A percentile compares a stretch with the other conserved stretches of the same genome.
phyloP scores from a whole-genome alignment of 2,113 vertebrate genomes.

The Xiphophorus couchianus region DNA sequence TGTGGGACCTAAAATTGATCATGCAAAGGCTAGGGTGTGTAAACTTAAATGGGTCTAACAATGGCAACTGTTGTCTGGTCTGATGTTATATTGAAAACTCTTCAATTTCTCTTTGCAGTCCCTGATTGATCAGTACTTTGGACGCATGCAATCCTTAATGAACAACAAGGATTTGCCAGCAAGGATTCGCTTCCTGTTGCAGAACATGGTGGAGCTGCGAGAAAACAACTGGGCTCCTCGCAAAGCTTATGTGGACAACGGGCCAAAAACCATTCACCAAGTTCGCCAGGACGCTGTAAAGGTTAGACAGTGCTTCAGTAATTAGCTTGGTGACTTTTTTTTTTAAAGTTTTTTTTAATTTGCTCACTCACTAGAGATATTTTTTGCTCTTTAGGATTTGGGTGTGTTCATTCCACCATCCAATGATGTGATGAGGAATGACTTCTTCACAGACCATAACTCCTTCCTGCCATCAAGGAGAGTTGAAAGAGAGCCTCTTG shows the following conservation, averaged over 20 bases:
- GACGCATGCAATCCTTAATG: constrained; percentile 96
- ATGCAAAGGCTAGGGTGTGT: constrained; percentile 94
- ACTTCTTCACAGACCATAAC: constrained; percentile 96
- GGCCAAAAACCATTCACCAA: constrained; percentile 99
- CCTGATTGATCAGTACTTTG: constrained; percentile 99
- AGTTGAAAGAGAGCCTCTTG: constrained; percentile 95
- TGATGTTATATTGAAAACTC: background rate
- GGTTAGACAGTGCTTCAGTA: constrained; percentile 65
- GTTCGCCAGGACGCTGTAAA: constrained; percentile 99
- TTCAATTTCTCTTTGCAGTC: constrained; percentile 77
- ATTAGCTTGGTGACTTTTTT: background rate
- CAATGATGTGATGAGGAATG: constrained; percentile 90
- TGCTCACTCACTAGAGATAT: background rate
- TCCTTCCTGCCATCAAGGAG: constrained; percentile 93
- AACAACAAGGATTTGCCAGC: constrained; percentile 98
- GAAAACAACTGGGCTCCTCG: constrained; percentile 95
- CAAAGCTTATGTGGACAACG: constrained; percentile 98
- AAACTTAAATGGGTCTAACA: background rate
- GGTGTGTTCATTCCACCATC: constrained; percentile 96
- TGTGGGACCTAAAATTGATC: constrained; percentile 98
- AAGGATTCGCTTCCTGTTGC: constrained; percentile 99
- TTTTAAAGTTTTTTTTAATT: background rate
- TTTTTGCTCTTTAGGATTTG: constrained; percentile 84
- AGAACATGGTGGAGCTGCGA: constrained; percentile 98
- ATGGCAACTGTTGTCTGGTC: background rate